These are phyloP conservation scores for Chrysocyon brachyurus DNA, from an alignment of 2,797 vertebrate genomes.

Conservation along the genomic window DNA sequence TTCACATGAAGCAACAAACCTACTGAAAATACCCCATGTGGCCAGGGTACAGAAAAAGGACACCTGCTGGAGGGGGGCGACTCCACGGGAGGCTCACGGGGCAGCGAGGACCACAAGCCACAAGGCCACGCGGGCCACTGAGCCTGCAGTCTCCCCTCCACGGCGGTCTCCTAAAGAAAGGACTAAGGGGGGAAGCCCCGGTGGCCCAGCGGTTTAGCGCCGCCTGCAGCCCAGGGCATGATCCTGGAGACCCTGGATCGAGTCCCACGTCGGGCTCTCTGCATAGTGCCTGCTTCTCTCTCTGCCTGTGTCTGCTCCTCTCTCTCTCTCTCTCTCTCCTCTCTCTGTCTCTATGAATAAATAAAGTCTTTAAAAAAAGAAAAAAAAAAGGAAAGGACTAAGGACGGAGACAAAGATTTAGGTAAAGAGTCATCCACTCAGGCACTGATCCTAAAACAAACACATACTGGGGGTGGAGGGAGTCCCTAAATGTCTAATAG, in stretches of 20 bases:
- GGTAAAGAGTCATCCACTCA: rapidly evolving
- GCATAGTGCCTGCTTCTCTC: too few species aligned
- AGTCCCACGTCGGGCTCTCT: too few species aligned
- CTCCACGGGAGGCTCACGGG: rapidly evolving
- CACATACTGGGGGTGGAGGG: rapidly evolving
- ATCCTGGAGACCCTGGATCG: too few species aligned
- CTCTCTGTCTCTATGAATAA: too few species aligned
- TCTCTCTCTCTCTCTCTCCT: too few species aligned
- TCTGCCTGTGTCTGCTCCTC: too few species aligned
- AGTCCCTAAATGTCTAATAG: rapidly evolving
- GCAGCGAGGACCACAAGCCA: too few species aligned
- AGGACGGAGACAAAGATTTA: not conserved
- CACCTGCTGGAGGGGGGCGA: not conserved
- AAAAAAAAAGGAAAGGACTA: too few species aligned
- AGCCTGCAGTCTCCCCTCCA: rapidly evolving
- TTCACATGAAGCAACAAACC: slow-evolving; percentile 58
- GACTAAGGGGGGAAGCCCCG: too few species aligned
- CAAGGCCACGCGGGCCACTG: rapidly evolving
- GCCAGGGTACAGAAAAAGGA: not conserved
- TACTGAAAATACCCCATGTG: not conserved
- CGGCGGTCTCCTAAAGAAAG: rapidly evolving
- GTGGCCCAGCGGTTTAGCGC: too few species aligned
- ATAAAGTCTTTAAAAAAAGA: too few species aligned
- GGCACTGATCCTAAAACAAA: not conserved
- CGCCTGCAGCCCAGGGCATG: too few species aligned